phyloP scores from a whole-genome alignment of 1,140 invertebrate genomes.

The Drosophila simulans region DNA sequence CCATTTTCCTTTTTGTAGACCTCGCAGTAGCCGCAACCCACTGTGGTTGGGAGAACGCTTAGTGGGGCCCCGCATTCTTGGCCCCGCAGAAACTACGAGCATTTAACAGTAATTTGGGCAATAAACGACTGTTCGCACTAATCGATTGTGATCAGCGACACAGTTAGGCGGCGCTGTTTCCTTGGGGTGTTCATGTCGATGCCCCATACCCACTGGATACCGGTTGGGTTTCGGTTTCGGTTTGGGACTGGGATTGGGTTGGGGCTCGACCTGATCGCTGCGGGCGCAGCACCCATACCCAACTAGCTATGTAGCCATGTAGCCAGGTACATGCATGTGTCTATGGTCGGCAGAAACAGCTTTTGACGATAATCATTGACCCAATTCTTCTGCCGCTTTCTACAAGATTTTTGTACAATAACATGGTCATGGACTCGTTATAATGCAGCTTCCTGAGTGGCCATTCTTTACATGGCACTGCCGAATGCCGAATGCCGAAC shows the following conservation, averaged over 20 bases:
- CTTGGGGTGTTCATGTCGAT: slow-evolving; percentile 36
- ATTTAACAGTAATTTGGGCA: slow-evolving; percentile 46
- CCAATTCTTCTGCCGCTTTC: slow-evolving; percentile 61
- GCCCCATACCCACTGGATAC: background rate
- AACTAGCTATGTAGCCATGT: too few relatives aligned
- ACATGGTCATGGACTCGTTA: slow-evolving; percentile 62
- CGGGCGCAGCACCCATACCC: slow-evolving; percentile 22
- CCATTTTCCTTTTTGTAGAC: too few relatives aligned
- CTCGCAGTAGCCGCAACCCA: too few relatives aligned
- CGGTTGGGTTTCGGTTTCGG: slow-evolving; percentile 17
- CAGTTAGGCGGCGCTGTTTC: slow-evolving; percentile 45
- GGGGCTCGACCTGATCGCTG: slow-evolving; percentile 38
- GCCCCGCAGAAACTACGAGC: slow-evolving; percentile 30
- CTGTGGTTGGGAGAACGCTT: background rate
- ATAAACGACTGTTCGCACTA: slow-evolving; percentile 41
- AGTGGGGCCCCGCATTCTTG: slow-evolving; percentile 18
- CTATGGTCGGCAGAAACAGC: slow-evolving; percentile 49
- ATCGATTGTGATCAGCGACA: slow-evolving; percentile 46
- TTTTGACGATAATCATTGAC: slow-evolving; percentile 64
- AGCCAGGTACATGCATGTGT: slow-evolving; percentile 19
- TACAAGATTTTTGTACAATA: slow-evolving; percentile 61
- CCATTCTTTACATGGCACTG: slow-evolving; percentile 48
- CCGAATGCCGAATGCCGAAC: background rate
- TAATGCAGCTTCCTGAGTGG: slow-evolving; percentile 50
- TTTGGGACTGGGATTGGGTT: slow-evolving; percentile 10